A percentile compares a stretch with the other conserved stretches of the same genome.
Evolutionary conservation across 1,140 invertebrate species (phyloP).

Genomic region (Drosophila elegans): DNA sequence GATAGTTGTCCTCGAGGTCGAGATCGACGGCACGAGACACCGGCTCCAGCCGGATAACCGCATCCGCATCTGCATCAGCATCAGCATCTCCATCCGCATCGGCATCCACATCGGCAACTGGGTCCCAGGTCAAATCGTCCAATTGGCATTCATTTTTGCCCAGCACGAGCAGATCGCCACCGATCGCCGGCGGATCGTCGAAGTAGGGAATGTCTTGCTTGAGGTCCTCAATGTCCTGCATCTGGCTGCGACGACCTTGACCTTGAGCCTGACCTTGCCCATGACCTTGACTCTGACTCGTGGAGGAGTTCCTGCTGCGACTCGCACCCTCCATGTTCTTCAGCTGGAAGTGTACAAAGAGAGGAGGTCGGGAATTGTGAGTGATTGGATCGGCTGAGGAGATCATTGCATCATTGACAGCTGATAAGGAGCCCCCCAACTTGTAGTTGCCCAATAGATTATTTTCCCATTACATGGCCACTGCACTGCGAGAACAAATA

Average conservation of each 20-base stretch:
- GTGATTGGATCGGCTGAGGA: neutral
- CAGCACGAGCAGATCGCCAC: conserved; percentile 19
- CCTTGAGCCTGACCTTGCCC: neutral
- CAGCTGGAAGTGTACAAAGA: conserved; percentile 25
- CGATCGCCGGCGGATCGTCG: conserved; percentile 37
- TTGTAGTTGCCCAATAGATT: conserved; percentile 4
- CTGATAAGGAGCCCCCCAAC: neutral
- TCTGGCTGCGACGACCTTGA: conserved; percentile 12
- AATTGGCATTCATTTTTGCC: conserved; percentile 34
- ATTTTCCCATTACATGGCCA: conserved; percentile 7
- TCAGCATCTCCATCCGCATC: conserved; percentile 24
- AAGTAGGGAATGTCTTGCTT: conserved; percentile 82
- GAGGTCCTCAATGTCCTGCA: conserved; percentile 62
- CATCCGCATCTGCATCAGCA: conserved; percentile 14
- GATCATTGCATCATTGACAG: neutral
- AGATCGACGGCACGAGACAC: neutral
- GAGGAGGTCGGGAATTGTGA: neutral
- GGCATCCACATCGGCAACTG: conserved; percentile 14
- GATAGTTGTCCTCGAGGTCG: conserved; percentile 56
- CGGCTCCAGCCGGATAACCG: conserved; percentile 2
- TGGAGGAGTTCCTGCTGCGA: conserved; percentile 43
- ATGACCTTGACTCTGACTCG: conserved; percentile 15
- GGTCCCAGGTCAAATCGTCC: conserved; percentile 34
- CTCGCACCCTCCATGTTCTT: conserved; percentile 43
- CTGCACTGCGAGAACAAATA: neutral